Conservation (phyloP, 2,113 vertebrate genomes). For the Sceloporus tristichus region DNA sequence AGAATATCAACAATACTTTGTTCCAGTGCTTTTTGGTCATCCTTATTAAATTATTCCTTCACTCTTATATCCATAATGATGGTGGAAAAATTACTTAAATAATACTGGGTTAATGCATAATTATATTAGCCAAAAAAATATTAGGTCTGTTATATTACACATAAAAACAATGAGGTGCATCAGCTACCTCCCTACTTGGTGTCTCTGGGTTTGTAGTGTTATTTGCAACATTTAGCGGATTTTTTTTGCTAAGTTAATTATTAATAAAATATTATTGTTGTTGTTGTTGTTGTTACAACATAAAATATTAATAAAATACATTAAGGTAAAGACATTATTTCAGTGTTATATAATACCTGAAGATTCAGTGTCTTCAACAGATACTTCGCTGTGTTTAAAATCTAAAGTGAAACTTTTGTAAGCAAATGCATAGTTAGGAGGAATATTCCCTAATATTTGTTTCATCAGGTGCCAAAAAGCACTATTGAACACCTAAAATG, state of each 20-base stretch:
- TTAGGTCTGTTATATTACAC: background rate
- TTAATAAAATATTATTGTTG: no score
- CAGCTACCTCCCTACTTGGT: background rate
- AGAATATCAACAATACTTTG: background rate
- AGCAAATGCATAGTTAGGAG: constrained; percentile 80
- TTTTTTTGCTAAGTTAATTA: background rate
- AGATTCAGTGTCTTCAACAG: constrained; percentile 54
- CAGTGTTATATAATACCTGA: constrained; percentile 69
- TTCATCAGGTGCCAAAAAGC: constrained; percentile 85
- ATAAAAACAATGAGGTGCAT: background rate
- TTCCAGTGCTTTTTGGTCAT: background rate
- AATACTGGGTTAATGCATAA: background rate
- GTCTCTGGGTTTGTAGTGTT: background rate
- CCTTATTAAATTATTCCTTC: background rate
- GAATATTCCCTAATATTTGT: constrained; percentile 68
- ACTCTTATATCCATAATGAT: background rate
- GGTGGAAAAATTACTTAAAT: background rate
- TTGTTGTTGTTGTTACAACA: no score
- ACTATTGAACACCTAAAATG: constrained; percentile 83
- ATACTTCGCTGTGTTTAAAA: constrained; percentile 50
- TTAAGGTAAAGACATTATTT: constrained; percentile 5
- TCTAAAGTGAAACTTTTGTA: constrained; percentile 83
- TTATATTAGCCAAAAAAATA: background rate
- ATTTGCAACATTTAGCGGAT: background rate
- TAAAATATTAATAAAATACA: constrained; percentile 18